A percentile compares a stretch with the other conserved stretches of the same genome.
These are phyloP conservation scores for Dascillus cervinus DNA, from an alignment of 2,888 invertebrate genomes.

Conservation along the genomic window DNA sequence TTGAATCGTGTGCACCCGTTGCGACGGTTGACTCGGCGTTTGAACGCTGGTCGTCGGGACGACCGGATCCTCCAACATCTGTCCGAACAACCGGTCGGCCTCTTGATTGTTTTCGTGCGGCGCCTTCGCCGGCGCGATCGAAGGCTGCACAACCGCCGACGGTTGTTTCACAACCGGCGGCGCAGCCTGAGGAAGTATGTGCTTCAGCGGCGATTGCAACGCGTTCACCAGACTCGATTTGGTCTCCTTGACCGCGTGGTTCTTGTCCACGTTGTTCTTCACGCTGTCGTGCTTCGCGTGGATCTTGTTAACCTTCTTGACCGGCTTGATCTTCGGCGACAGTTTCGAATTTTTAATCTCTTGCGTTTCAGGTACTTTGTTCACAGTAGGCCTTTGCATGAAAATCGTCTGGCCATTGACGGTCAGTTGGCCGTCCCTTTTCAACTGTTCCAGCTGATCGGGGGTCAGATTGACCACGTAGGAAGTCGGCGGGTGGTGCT, in stretches of 20 bases:
- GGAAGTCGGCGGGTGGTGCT: slow-evolving; percentile 30
- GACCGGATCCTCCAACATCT: slow-evolving; percentile 34
- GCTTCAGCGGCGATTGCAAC: slow-evolving; percentile 29
- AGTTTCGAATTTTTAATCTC: slow-evolving; percentile 29
- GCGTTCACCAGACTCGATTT: slow-evolving; percentile 25
- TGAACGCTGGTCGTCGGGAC: slow-evolving; percentile 11
- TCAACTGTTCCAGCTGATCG: slow-evolving; percentile 41
- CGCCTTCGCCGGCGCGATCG: slow-evolving; percentile 20
- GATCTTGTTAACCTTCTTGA: slow-evolving; percentile 31
- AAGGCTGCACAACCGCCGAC: slow-evolving; percentile 23
- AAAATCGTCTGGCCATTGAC: slow-evolving; percentile 43
- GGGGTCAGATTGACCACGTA: slow-evolving; percentile 42
- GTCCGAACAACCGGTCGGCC: slow-evolving; percentile 37
- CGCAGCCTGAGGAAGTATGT: slow-evolving; percentile 28
- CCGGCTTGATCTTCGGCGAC: slow-evolving; percentile 37
- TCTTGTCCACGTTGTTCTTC: slow-evolving; percentile 21
- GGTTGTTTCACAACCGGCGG: slow-evolving; percentile 23
- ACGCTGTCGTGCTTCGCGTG: slow-evolving; percentile 6
- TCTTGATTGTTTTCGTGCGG: slow-evolving; percentile 28
- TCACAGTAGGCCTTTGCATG: slow-evolving; percentile 36
- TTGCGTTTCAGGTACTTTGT: slow-evolving; percentile 10
- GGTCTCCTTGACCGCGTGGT: slow-evolving; percentile 20
- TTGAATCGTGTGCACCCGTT: slow-evolving; percentile 65
- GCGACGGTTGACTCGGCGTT: slow-evolving; percentile 28
- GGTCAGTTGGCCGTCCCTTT: slow-evolving; percentile 40